Base-by-base conservation (phyloP, 2,797 vertebrate genomes). In the Enteromius fasciolatus region DNA sequence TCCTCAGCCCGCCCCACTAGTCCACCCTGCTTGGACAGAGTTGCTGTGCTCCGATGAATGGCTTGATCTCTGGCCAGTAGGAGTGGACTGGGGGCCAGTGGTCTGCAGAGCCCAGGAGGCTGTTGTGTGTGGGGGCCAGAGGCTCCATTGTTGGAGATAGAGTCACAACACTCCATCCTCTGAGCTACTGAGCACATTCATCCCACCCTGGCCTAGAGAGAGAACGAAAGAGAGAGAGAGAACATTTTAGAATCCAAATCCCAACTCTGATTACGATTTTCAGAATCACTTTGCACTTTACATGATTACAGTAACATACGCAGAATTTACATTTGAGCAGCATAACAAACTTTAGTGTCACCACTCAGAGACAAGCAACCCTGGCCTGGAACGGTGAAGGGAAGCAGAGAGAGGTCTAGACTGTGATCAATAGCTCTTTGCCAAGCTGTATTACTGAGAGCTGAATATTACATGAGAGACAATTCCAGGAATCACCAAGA, bases 151-250 rank as follows among this genome's bases (percentile, higher is more conserved):
- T 96, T 94, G 94, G 95, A 95, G 94, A 96, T 95, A 89, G 95
- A 93, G 93, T 97, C 96, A 97, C 96, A 96, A 95, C 95, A 94
- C 95, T 97, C 96, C 96, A 97, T 97, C 95, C 93, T 92, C 92
- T 93, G 92, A 93, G 92, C 92, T 92, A 95, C 92, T 92, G 89
- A 93, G 93, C 95, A 95, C 91, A 89, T 93, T 96, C 96, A 96
- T 96, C 89, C 95, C 95, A 96, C 92, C 95, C 93, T 93, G 90
- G 95, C 95, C 96, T 97, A 89, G 1, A 87, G 85, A 90, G 44
- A 90, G 67, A 87, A 52, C 86, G 69, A 81, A 33, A 85, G 28
- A 31, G 52, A 80, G 52, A 80, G 87, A 88, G 89, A 88, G 85
- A 23, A 31, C 36, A 44, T 15, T 85, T 85, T 87, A 84, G 87